Conservation (phyloP, 2,113 vertebrate genomes). For the Gadus macrocephalus region DNA sequence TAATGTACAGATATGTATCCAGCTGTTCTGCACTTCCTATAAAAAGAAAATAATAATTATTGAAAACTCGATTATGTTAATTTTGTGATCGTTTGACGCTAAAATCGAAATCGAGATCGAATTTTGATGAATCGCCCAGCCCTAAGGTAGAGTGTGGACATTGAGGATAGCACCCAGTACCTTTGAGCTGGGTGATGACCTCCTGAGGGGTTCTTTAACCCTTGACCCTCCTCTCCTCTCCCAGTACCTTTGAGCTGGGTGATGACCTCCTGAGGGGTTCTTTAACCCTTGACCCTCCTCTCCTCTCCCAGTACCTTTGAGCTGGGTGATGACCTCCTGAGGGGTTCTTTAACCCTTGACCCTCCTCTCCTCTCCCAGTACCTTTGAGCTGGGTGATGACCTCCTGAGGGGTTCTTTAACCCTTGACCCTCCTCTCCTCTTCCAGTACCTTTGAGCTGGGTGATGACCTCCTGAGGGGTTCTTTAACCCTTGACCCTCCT, state of each 20-base stretch:
- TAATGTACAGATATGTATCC: too few species aligned
- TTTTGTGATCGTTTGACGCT: too few species aligned
- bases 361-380: constrained; percentile 65
- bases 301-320: constrained; percentile 77
- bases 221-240: not conserved
- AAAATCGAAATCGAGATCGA: too few species aligned
- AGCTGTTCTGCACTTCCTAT: too few species aligned
- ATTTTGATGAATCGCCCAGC: too few species aligned
- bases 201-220: not conserved
- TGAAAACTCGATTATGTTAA: too few species aligned
- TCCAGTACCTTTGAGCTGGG: not conserved
- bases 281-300: not conserved
- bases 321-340: not conserved
- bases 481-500: not conserved
- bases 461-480: not conserved
- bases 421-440: too few species aligned
- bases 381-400: too few species aligned
- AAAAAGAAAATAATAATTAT: too few species aligned
- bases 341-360: not conserved
- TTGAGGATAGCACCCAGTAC: too few species aligned
- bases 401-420: too few species aligned
- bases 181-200: not conserved
- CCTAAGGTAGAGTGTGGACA: too few species aligned
- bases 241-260: constrained; percentile 77
- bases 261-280: not conserved